Evolutionary conservation across 2,797 vertebrate species (phyloP), one percentile per base, ranked within the genome.

Genomic region (Clarias pachynema): DNA sequence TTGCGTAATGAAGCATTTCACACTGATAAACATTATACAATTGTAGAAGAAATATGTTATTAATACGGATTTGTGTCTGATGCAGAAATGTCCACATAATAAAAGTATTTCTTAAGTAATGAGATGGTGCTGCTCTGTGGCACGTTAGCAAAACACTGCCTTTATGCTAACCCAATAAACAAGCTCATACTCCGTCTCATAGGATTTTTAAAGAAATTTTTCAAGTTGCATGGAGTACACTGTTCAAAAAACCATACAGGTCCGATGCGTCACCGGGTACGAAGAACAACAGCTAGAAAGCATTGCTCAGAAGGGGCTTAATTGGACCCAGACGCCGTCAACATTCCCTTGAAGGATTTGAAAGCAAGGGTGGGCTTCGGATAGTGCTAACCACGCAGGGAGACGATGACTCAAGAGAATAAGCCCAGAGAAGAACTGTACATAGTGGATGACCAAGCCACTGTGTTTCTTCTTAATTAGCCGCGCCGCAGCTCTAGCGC

Each of bases 391-490:
- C 49, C 22, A 77, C 72, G 57, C 69, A 83, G 44, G 82, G 62
- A 83, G 79, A 81, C n/a, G 22, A 18, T 37, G 49, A 79, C 29
- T 63, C 49, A 12, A 37, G 70, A 20, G 29, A 82, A 83, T 49
- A 82, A 85, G 72, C 68, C 69, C 77, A 75, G 79, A 73, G 65
- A 79, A 57, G 65, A 84, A 59, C 82, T 82, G 49, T 85, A 85
- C 79, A 75, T 37, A 79, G 69, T 66, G 86, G 88, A 87, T 68
- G 87, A 86, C 74, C 75, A 85, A 86, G 85, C 86, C 84, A 78
- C 44, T 63, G 74, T 90, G 88, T 91, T 92, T 93, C 93, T 92
- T 92, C 90, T 94, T 95, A 96, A 96, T 96, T 95, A 96, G 94
- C 92, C 89, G 89, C 89, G 92, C 93, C 92, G 91, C 89, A 93